phyloP scores from a whole-genome alignment of 2,888 invertebrate species.

The Macrosoma leucophasiata region DNA sequence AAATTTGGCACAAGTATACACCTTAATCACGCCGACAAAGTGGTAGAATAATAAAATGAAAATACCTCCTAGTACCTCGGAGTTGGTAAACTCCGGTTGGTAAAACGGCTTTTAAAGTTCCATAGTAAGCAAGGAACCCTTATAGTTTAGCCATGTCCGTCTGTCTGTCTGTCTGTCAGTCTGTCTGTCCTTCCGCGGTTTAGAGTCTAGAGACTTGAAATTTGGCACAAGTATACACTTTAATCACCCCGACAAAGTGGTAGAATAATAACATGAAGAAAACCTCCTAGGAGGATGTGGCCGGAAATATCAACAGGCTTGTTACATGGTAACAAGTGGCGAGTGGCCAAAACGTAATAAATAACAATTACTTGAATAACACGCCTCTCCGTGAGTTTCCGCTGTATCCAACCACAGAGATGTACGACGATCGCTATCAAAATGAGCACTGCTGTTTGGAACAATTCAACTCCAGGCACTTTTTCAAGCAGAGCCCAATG shows the following conservation, averaged over 20 bases:
- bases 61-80: no score
- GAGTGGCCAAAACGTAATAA: neutral
- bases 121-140: no score
- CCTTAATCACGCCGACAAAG: no score
- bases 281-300: neutral
- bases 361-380: conserved; percentile 44
- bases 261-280: neutral
- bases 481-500: conserved; percentile 30
- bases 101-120: no score
- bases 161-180: no score
- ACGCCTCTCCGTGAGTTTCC: conserved; percentile 55
- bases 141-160: no score
- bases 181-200: neutral
- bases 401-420: conserved; percentile 57
- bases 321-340: neutral
- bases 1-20: no score
- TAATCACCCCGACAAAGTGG: neutral
- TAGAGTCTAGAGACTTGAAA: neutral
- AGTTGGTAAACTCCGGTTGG: no score
- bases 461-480: conserved; percentile 44
- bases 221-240: neutral
- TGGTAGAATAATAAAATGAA: no score
- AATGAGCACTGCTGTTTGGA: conserved; percentile 39
- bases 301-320: neutral
- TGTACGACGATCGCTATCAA: conserved; percentile 40